Evolutionary conservation across 2,888 invertebrate species (phyloP).

Genomic region (Pocota personata): DNA sequence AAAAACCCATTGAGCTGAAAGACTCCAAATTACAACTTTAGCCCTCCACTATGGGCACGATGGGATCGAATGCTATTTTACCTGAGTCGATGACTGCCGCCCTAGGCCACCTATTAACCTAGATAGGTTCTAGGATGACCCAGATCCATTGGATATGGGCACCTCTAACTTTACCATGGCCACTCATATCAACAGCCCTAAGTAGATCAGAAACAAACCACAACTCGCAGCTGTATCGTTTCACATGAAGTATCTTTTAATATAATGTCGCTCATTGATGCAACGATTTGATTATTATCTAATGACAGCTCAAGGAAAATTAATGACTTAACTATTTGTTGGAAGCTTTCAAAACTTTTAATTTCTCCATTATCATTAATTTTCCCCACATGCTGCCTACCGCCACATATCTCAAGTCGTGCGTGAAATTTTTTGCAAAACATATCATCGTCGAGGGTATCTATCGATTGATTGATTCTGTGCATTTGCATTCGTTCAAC

Average conservation of each 20-base stretch:
- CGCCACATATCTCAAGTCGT: constrained; percentile 28
- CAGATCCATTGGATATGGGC: no score
- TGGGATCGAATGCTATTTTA: no score
- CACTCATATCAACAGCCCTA: not conserved
- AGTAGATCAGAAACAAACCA: not conserved
- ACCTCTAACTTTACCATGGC: not conserved
- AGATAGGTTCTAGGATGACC: no score
- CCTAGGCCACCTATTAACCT: no score
- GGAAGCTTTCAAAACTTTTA: constrained; percentile 41
- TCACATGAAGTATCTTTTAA: not conserved
- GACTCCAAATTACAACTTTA: no score
- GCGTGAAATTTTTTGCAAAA: constrained; percentile 43
- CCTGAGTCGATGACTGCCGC: no score
- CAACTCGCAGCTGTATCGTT: not conserved
- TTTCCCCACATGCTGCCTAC: constrained; percentile 12
- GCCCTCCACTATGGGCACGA: no score
- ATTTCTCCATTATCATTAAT: constrained; percentile 39
- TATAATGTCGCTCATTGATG: not conserved
- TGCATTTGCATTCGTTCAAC: constrained; percentile 52
- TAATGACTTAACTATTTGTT: constrained; percentile 23
- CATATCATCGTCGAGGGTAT: not conserved
- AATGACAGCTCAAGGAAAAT: constrained; percentile 36
- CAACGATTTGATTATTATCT: constrained; percentile 23
- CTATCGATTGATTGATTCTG: constrained; percentile 50
- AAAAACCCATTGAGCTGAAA: no score